A percentile compares a stretch with the other conserved stretches of the same genome.
These are phyloP conservation scores for Strigamia maritima DNA, from an alignment of 2,888 invertebrate species.

Conservation along the genomic window DNA sequence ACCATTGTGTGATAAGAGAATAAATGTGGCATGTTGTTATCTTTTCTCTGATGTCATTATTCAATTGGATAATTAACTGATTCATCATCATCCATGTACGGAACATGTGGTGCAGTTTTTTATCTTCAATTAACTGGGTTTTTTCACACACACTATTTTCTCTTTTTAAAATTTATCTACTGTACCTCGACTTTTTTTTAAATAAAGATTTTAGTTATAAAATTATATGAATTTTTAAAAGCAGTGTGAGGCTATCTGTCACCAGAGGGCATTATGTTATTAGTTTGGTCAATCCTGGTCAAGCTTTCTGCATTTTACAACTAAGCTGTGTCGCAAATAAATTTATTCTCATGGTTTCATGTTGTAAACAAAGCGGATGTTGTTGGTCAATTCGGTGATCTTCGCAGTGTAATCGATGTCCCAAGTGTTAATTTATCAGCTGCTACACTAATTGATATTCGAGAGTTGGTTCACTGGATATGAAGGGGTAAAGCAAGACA, in stretches of 20 bases:
- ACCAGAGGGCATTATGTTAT: no score
- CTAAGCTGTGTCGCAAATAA: not conserved
- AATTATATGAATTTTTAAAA: not conserved
- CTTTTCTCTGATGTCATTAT: constrained; percentile 17
- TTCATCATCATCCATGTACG: not conserved
- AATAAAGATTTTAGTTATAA: not conserved
- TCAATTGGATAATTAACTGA: constrained; percentile 32
- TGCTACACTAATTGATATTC: constrained; percentile 25
- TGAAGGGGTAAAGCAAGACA: not conserved
- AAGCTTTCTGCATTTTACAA: no score
- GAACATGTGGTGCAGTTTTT: constrained; percentile 8
- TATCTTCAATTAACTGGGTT: not conserved
- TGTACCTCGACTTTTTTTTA: not conserved
- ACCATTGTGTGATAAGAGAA: constrained; percentile 1
- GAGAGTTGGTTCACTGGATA: not conserved
- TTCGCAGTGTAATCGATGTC: not conserved
- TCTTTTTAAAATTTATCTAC: not conserved
- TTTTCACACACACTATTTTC: not conserved
- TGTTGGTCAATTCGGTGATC: constrained; percentile 22
- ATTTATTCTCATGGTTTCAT: not conserved
- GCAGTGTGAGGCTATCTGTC: not conserved
- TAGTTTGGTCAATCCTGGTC: no score
- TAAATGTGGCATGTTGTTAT: constrained; percentile 27
- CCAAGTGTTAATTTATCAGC: constrained; percentile 21
- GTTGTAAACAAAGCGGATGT: not conserved